Conservation (phyloP, 2,797 vertebrate species). For the Rhincodon typus region DNA sequence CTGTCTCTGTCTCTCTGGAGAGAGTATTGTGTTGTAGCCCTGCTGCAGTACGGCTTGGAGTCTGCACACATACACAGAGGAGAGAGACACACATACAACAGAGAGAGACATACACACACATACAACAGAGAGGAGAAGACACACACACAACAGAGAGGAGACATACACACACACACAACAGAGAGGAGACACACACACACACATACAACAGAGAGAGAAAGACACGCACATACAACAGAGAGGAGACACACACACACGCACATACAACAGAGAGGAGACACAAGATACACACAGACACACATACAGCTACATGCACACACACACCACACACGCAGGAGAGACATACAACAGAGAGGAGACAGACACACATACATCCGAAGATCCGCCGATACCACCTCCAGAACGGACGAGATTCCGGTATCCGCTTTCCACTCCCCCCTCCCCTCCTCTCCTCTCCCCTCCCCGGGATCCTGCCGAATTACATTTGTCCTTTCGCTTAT, state of each 20-base stretch:
- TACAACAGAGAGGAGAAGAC: slow-evolving; percentile 39
- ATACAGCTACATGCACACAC: slow-evolving; percentile 40
- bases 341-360: too few species aligned
- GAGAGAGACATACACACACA: too few species aligned
- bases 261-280: slow-evolving; percentile 41
- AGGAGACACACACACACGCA: slow-evolving; percentile 39
- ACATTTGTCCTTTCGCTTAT: too few species aligned
- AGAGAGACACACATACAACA: slow-evolving; percentile 47
- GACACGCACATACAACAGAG: slow-evolving; percentile 22
- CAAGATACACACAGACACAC: slow-evolving; percentile 43
- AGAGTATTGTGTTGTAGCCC: slow-evolving; percentile 47
- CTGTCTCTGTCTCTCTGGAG: slow-evolving; percentile 44
- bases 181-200: too few species aligned
- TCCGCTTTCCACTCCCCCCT: too few species aligned
- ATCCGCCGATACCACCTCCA: neutral
- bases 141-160: too few species aligned
- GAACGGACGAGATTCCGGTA: neutral
- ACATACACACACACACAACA: too few species aligned
- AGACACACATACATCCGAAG: slow-evolving; percentile 43
- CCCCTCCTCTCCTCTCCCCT: neutral
- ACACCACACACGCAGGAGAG: slow-evolving; percentile 39
- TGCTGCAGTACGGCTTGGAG: slow-evolving; percentile 33
- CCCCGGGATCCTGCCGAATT: neutral
- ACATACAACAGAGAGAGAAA: slow-evolving; percentile 36
- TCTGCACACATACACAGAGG: slow-evolving; percentile 52